A percentile compares a stretch with the other conserved stretches of the same genome.
These are phyloP conservation scores for Temnothorax ravouxi DNA, from an alignment of 2,888 invertebrate species.

Conservation along the genomic window DNA sequence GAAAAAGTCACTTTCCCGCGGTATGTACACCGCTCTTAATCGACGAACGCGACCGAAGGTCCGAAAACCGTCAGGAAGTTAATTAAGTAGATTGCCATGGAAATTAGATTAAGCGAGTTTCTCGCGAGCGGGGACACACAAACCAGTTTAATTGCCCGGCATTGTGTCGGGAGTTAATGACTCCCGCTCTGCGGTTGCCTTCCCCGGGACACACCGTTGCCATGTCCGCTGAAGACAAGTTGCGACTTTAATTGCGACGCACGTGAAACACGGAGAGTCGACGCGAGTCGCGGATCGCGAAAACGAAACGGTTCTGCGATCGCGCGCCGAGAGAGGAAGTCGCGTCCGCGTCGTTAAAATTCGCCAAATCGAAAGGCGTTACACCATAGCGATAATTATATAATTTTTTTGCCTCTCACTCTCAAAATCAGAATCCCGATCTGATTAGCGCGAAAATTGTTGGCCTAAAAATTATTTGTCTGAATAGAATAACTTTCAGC, in stretches of 20 bases:
- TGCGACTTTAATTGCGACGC: constrained; percentile 34
- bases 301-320: constrained; percentile 21
- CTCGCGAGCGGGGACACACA: constrained; percentile 60
- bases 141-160: constrained; percentile 66
- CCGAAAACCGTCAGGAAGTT: constrained; percentile 24
- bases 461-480: neutral
- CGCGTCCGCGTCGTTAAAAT: neutral
- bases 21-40: neutral
- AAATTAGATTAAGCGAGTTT: constrained; percentile 72
- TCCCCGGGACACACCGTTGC: neutral
- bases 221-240: constrained; percentile 57
- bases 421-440: neutral
- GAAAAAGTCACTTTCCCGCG: constrained; percentile 46
- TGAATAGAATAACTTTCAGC: neutral
- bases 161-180: constrained; percentile 64
- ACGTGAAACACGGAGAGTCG: constrained; percentile 31
- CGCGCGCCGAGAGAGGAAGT: neutral
- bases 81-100: constrained; percentile 58
- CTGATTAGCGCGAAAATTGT: neutral
- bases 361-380: neutral
- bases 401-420: neutral
- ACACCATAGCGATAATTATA: neutral
- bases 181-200: constrained; percentile 44
- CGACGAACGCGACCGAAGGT: constrained; percentile 4
- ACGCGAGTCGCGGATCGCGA: constrained; percentile 18